Percentiles rank a stretch among this genome's conserved stretches.
These are phyloP conservation scores for Mormyrus iriodes DNA, from an alignment of 2,113 vertebrate genomes.

Conservation along the genomic window DNA sequence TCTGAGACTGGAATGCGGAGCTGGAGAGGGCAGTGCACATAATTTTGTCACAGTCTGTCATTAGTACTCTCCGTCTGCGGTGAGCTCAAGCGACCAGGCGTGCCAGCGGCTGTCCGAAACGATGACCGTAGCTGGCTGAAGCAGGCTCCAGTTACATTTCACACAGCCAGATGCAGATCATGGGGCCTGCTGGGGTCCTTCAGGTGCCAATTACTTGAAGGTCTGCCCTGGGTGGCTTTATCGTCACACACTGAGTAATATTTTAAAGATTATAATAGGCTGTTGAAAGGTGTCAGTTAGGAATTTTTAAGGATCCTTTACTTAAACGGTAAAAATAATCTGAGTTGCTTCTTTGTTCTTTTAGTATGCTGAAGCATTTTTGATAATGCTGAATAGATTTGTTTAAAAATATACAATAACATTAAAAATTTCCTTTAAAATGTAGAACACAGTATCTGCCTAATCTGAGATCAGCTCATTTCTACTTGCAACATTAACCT, in stretches of 20 bases:
- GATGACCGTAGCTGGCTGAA: not conserved
- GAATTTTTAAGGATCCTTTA: not conserved
- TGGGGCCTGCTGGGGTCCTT: not conserved
- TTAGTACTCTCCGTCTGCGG: not conserved
- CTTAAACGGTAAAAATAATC: not conserved
- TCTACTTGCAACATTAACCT: not conserved
- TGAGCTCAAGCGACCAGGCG: not conserved
- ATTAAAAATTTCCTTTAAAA: not conserved
- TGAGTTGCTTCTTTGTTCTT: not conserved
- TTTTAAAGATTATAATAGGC: not conserved
- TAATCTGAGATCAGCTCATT: not conserved
- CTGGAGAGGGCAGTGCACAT: not conserved
- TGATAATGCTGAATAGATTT: not conserved
- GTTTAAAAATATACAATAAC: not conserved
- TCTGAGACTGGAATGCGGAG: not conserved
- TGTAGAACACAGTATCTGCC: not conserved
- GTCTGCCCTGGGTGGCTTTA: not conserved
- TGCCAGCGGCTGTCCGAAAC: not conserved
- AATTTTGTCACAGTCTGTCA: not conserved
- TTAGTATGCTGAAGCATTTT: not conserved
- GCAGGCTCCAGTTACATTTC: not conserved
- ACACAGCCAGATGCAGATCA: not conserved
- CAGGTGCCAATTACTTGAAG: not conserved
- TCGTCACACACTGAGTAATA: not conserved
- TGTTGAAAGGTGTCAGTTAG: slow-evolving; percentile 1